phyloP scores from a whole-genome alignment of 2,797 vertebrate genomes.

The Rhinogobio ventralis region DNA sequence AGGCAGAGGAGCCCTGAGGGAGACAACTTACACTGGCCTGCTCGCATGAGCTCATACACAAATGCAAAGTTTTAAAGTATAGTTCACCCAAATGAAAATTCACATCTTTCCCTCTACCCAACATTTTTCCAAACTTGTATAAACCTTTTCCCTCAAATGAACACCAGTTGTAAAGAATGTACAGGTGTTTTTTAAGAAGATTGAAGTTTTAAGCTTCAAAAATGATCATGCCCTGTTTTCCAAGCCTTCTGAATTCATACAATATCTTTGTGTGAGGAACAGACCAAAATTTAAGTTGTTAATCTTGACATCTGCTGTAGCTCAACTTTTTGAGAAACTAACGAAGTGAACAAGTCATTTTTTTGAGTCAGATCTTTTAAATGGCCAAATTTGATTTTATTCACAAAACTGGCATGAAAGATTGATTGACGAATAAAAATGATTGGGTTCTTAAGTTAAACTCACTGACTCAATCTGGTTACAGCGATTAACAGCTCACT shows the following conservation, averaged over 20 bases:
- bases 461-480: background rate
- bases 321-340: background rate
- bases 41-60: background rate
- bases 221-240: background rate
- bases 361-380: background rate
- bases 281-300: background rate
- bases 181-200: background rate
- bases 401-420: background rate
- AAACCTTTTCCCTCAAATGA: too few relatives aligned
- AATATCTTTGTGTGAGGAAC: background rate
- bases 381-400: background rate
- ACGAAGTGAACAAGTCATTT: background rate
- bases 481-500: background rate
- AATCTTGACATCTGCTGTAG: background rate
- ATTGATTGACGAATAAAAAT: background rate
- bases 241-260: background rate
- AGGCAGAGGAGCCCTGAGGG: conserved; percentile 19
- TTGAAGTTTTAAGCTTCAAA: background rate
- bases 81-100: background rate
- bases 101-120: background rate
- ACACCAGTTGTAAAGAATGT: background rate
- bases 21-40: conserved; percentile 10
- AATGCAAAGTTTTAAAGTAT: background rate
- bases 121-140: background rate
- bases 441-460: background rate